Evolutionary conservation across 2,888 invertebrate genomes (phyloP), one percentile per base, ranked within the genome.

Genomic region (Cryptosula pallasiana): DNA sequence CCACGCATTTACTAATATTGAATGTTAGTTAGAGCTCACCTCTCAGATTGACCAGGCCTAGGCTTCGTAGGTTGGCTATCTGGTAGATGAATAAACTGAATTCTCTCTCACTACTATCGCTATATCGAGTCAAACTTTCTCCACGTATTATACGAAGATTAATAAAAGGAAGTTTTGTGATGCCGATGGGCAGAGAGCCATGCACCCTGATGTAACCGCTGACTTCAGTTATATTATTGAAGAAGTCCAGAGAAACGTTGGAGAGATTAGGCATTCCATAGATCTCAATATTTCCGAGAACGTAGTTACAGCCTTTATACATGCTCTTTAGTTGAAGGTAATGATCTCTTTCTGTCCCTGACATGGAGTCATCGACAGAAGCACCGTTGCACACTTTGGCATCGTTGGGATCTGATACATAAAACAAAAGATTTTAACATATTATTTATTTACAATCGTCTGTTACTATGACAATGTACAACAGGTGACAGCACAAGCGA

Each of bases 271-370:
- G 2, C 63, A 63, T 63, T 93, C 95, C 95, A 75, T 96, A 95
- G 78, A 99, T 88, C 87, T 98, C 98, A 83, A 99, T 88, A 87
- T 98, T 99, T 75, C 97, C 98, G 83, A 96, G 95, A 76, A 99
- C 95, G 86, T 96, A 96, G 35, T 96, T 97, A 87, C 98, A 98
- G 87, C 97, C 97, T 77, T 92, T 93, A 88, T 95, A 97, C 78
- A 63, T 63, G 32, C 32, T 32, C 63, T 63, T 63, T 32, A 63
- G 32, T 5, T 25, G 27, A 27, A 29, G 25, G n/a, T 63, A 63
- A 32, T 63, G 32, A 34, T 34, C 5, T 3, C 2, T 9, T 3
- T 63, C 63, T 5, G 29, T 9, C 29, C 29, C 63, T 13, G 63
- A 9, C 32, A 25, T 27, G 2, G 32, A 5, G 1, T 63, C 63